These are phyloP conservation scores for Pica pica DNA, from an alignment of 2,113 vertebrate genomes.

Conservation along the genomic window DNA sequence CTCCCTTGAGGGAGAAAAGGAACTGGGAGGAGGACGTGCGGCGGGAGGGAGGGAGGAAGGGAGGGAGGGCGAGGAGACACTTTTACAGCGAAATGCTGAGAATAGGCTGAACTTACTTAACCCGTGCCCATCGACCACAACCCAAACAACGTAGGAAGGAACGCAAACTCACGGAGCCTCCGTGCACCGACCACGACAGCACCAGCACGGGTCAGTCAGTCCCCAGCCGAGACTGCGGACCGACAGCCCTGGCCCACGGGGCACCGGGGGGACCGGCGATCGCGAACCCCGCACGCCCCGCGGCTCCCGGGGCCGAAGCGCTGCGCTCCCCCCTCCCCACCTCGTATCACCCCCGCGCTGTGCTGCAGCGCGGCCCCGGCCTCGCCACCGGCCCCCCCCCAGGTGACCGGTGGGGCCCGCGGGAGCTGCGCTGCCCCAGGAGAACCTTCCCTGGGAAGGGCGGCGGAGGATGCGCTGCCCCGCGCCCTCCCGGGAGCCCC, in stretches of 20 bases:
- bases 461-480: not conserved
- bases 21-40: not conserved
- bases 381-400: not conserved
- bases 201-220: rapidly evolving
- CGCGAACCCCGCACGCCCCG: not conserved
- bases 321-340: rapidly evolving
- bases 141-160: not conserved
- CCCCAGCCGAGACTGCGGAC: not conserved
- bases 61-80: not conserved
- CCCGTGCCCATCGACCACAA: not conserved
- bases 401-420: not conserved
- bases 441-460: not conserved
- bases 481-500: not conserved
- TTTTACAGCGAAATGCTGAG: not conserved
- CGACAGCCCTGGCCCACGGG: not conserved
- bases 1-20: not conserved
- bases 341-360: not conserved
- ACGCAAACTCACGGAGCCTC: not conserved
- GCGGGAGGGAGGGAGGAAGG: not conserved
- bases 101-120: not conserved
- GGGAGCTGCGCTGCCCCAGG: not conserved
- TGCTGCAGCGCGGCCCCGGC: not conserved
- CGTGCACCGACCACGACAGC: not conserved
- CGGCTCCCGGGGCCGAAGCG: not conserved
- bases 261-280: rapidly evolving